Evolutionary conservation across 2,113 vertebrate genomes (phyloP).

Genomic region (Oostethus manadensis): DNA sequence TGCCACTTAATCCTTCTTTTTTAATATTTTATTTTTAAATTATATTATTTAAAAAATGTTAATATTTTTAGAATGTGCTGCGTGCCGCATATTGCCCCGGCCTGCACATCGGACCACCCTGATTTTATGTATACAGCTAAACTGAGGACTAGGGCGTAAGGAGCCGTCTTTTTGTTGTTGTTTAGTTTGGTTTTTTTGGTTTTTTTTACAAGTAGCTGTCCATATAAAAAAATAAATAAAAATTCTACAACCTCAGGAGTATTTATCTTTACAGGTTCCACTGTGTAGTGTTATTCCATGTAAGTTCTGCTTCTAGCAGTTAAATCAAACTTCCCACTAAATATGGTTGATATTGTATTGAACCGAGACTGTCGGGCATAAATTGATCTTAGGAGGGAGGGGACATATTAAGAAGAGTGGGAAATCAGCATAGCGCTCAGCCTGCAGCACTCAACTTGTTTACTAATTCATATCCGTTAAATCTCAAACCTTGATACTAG

Average conservation of each 20-base stretch:
- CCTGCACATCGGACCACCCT: no score
- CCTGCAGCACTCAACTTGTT: constrained; percentile 52
- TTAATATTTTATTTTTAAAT: no score
- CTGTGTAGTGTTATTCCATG: constrained; percentile 18
- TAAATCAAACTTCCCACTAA: constrained; percentile 44
- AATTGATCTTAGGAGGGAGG: constrained; percentile 58
- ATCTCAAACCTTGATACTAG: constrained; percentile 57
- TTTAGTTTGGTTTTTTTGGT: no score
- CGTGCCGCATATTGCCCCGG: no score
- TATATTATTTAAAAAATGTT: no score
- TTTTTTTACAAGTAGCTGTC: no score
- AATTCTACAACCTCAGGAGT: background rate
- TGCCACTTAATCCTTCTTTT: no score
- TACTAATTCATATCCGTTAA: constrained; percentile 49
- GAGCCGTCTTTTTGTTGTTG: no score
- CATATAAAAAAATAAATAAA: no score
- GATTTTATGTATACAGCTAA: no score
- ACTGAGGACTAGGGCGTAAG: no score
- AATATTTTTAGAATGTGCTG: no score
- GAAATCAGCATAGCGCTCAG: constrained; percentile 54
- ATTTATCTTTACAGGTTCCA: constrained; percentile 1
- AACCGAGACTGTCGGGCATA: constrained; percentile 48
- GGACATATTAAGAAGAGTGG: constrained; percentile 60
- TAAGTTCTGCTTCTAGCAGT: constrained; percentile 31
- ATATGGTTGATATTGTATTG: constrained; percentile 40